Base-by-base conservation (phyloP, 1,140 invertebrate species). In the Nautilus pompilius region DNA sequence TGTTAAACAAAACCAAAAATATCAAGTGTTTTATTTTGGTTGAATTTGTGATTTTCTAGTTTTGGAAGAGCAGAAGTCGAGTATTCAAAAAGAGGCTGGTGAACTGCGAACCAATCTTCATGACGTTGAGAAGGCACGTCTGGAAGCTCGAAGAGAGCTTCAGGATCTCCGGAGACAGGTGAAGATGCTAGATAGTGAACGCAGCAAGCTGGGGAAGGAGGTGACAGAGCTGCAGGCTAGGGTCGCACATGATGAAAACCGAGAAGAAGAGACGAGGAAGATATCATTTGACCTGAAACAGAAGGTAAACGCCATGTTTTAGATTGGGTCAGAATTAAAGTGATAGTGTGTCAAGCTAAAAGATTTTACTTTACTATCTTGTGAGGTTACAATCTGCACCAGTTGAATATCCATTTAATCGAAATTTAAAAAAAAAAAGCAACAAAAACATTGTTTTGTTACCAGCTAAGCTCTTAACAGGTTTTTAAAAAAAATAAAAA, bases 181-280 rank as follows among this genome's bases (percentile, higher is more conserved):
- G 33, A 83, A 84, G 72, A 73, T 75, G 74, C 63, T 83, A 17
- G 82, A 84, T 57, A 67, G 76, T 32, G 82, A 83, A 63, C 72
- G 79, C 17, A 76, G 70, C 62, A 82, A 82, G 55, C 79, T 83
- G 41, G 74, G 73, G 26, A 77, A 81, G 51, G 92, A 80, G 87
- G 90, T 92, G 66, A 90, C 89, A 70, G 92, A 95, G 74, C 80
- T 95, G 20, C 91, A 93, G 79, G 87, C 87, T 24, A 84, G 90
- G 67, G 81, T 95, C 2, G 83, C 89, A 17, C 83, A 86, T 15
- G 91, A 90, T 60, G 93, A 95, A 71, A 85, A 86, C 32, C 85
- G 90, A 57, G 91, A 95, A 73, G 89, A 93, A 84, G 93, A 95
- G 53, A 65, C 74, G 15, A 69, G 80, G 58, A 70, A 76, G 51